Base-by-base conservation (phyloP, 2,113 vertebrate species). In the Lagopus muta region DNA sequence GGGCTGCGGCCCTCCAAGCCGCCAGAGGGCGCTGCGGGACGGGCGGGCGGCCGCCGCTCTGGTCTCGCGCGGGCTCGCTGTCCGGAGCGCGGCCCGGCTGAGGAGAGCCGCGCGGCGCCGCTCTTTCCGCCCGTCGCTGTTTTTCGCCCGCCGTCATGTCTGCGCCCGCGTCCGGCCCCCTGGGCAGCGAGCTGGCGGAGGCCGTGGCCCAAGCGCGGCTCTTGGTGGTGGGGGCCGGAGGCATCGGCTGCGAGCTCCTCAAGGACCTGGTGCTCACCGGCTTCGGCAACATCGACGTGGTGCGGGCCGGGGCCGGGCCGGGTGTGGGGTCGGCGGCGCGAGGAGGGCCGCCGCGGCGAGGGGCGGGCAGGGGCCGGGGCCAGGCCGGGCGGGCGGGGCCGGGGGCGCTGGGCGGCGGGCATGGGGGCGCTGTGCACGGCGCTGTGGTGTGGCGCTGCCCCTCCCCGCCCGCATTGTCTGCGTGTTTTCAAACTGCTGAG, bases 191-290 rank as follows among this genome's bases (percentile, higher is more conserved):
- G 88, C 98, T 99, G 93, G 98, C 98, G 9, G 98, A 99, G 92
- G 98, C 98, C 18, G 97, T 99, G 48, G 97, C 98, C 75, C 97
- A 96, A 40, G 98, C 98, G 89, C 98, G 98, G 91, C 97, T 99
- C 75, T 94, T 99, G 97, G 98, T 99, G 92, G 99, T 99, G 64
- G 99, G 99, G 64, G 99, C 99, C 13, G 99, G 99, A 48, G 98
- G 99, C 14, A 99, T 99, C 96, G 99, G 99, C 96, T 99, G 99
- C 89, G 99, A 99, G 96, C 98, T 99, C 24, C 98, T 99, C 86
- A 99, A 99, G 96, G 99, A 99, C 96, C 97, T 99, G 36, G 99
- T 99, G 76, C 98, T 99, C 92, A 99, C 98, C 83, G 99, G 99
- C 93, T 99, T 99, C 97, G 97, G 97, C 78, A 98, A 98, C 96